phyloP scores from a whole-genome alignment of 2,797 vertebrate species.

The Ptychobarbus kaznakovi region DNA sequence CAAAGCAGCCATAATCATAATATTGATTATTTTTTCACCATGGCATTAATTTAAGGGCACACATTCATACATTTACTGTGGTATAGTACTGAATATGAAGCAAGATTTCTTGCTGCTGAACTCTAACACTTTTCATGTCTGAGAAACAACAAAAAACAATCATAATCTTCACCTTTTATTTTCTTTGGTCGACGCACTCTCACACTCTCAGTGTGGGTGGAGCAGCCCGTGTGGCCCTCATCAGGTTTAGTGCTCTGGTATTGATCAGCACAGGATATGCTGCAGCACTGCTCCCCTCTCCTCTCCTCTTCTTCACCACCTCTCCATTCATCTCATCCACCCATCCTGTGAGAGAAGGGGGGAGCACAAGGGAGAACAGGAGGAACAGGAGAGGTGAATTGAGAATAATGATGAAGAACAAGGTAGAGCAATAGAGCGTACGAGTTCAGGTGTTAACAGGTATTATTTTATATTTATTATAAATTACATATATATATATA shows the following conservation, averaged over 20 bases:
- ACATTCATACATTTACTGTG: background rate
- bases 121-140: background rate
- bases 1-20: background rate
- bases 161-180: slow-evolving; percentile 2
- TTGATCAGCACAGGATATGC: slow-evolving; percentile 79
- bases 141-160: background rate
- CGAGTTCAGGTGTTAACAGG: background rate
- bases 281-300: slow-evolving; percentile 61
- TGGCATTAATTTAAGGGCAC: background rate
- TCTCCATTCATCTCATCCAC: slow-evolving; percentile 60
- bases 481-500: no score
- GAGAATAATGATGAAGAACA: background rate
- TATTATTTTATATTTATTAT: no score
- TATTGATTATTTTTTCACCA: background rate
- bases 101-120: background rate
- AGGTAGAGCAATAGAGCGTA: background rate
- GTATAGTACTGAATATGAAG: background rate
- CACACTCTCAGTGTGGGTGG: slow-evolving; percentile 58
- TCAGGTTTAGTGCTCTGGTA: slow-evolving; percentile 80
- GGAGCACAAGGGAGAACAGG: background rate
- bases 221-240: slow-evolving; percentile 67
- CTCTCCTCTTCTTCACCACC: slow-evolving; percentile 66
- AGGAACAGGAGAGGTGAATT: slow-evolving; percentile 15
- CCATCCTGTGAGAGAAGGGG: slow-evolving; percentile 27
- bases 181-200: background rate